A percentile compares a stretch with the other conserved stretches of the same genome.
phyloP scores from a whole-genome alignment of 2,888 invertebrate species.

The Oscheius onirici region DNA sequence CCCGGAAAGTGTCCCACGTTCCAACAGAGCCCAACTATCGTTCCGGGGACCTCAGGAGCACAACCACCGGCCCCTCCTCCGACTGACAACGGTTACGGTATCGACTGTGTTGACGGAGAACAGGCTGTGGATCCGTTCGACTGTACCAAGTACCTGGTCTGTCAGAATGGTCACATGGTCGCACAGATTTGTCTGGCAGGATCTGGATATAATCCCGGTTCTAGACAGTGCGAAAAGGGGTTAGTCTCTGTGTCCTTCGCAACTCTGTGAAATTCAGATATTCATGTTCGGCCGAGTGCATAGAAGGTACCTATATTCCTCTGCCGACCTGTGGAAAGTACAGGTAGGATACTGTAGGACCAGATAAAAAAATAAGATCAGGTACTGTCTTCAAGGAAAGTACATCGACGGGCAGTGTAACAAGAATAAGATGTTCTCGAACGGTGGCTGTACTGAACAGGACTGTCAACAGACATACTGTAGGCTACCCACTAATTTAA shows the following conservation, averaged over 20 bases:
- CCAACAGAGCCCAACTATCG: neutral
- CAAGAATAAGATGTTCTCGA: constrained; percentile 13
- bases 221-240: neutral
- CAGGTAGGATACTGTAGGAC: constrained; percentile 3
- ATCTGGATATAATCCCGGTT: neutral
- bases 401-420: constrained; percentile 24
- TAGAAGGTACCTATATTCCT: constrained; percentile 12
- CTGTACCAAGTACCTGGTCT: constrained; percentile 15
- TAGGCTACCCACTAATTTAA: neutral
- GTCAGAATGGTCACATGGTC: constrained; percentile 8
- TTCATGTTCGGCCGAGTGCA: neutral
- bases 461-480: constrained; percentile 19
- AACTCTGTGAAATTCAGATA: neutral
- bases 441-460: constrained; percentile 16
- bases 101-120: neutral
- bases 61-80: constrained; percentile 29
- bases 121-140: constrained; percentile 7
- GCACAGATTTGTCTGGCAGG: neutral
- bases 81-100: constrained; percentile 6
- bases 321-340: constrained; percentile 31
- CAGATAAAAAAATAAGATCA: neutral
- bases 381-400: constrained; percentile 25
- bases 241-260: neutral
- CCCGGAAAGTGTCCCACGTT: constrained; percentile 9
- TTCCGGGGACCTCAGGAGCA: neutral